phyloP scores from a whole-genome alignment of 2,888 invertebrate species.

The Synanthedon vespiformis region DNA sequence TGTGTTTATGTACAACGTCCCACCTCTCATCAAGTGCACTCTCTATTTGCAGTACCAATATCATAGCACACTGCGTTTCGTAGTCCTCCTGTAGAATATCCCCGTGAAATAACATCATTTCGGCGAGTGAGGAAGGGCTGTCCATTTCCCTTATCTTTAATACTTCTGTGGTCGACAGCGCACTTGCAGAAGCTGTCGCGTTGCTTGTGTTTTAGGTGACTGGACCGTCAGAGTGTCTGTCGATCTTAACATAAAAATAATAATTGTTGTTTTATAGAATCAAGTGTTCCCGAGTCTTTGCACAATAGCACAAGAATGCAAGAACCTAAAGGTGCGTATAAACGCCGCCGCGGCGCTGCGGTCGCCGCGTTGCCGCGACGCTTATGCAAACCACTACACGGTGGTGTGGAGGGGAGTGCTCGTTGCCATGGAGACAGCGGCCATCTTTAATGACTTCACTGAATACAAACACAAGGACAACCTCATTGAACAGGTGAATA shows the following conservation, averaged over 20 bases:
- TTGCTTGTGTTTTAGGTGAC: too few relatives aligned
- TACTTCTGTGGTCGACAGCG: constrained; percentile 1
- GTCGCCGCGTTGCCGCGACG: constrained; percentile 68
- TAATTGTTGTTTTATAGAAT: constrained; percentile 41
- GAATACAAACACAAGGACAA: constrained; percentile 89
- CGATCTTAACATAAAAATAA: background rate
- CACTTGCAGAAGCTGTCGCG: too few relatives aligned
- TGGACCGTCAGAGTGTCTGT: too few relatives aligned
- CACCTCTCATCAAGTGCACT: too few relatives aligned
- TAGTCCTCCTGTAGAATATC: too few relatives aligned
- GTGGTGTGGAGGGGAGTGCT: constrained; percentile 79
- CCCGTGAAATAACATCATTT: too few relatives aligned
- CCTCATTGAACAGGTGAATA: constrained; percentile 81
- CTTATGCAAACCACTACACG: constrained; percentile 74
- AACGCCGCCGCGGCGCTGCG: constrained; percentile 85
- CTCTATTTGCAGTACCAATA: too few relatives aligned
- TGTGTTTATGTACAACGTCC: too few relatives aligned
- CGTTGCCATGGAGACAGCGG: constrained; percentile 81
- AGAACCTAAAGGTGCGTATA: constrained; percentile 91
- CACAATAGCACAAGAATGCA: constrained; percentile 76
- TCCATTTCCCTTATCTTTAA: constrained; percentile 1
- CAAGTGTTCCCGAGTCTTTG: constrained; percentile 76
- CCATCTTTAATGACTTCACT: constrained; percentile 82
- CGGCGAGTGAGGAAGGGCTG: background rate
- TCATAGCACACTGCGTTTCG: too few relatives aligned